Evolutionary conservation across 2,113 vertebrate genomes (phyloP).

Genomic region (Hippocampus comes): DNA sequence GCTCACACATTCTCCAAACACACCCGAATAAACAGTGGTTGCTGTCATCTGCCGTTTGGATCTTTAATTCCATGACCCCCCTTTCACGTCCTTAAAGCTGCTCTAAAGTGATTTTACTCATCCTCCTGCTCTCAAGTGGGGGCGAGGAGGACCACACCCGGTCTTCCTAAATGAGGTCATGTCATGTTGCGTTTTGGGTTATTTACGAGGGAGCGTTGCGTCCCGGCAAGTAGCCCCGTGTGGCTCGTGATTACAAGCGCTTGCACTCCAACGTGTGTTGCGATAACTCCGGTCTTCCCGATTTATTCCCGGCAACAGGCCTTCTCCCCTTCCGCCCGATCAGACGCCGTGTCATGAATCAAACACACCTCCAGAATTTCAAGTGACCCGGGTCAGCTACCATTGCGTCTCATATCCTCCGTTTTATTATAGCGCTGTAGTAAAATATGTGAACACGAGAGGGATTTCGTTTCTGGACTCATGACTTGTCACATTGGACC

Average conservation of each 20-base stretch:
- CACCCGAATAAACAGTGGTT: background rate
- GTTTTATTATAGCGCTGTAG: background rate
- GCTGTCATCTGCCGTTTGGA: background rate
- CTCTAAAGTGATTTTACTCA: background rate
- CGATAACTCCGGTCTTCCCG: background rate
- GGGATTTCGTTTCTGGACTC: background rate
- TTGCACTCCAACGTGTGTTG: background rate
- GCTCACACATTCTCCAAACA: background rate
- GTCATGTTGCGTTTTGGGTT: background rate
- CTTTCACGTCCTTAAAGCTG: background rate
- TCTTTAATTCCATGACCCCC: background rate
- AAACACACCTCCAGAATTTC: constrained; percentile 5
- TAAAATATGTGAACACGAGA: background rate
- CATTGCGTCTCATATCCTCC: constrained; percentile 3
- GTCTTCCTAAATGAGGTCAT: background rate
- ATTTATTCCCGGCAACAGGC: constrained; percentile 1
- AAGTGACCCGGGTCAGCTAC: constrained; percentile 5
- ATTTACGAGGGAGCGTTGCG: background rate
- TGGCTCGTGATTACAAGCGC: background rate
- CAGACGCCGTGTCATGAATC: background rate
- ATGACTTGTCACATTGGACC: background rate
- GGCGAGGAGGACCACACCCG: no score
- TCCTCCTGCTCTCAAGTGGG: background rate
- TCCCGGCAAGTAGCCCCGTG: background rate
- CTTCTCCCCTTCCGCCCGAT: background rate